Percentiles rank a stretch among this genome's conserved stretches.
These are phyloP conservation scores for Zaprionus kolodkinae DNA, from an alignment of 1,140 invertebrate genomes.

Conservation along the genomic window DNA sequence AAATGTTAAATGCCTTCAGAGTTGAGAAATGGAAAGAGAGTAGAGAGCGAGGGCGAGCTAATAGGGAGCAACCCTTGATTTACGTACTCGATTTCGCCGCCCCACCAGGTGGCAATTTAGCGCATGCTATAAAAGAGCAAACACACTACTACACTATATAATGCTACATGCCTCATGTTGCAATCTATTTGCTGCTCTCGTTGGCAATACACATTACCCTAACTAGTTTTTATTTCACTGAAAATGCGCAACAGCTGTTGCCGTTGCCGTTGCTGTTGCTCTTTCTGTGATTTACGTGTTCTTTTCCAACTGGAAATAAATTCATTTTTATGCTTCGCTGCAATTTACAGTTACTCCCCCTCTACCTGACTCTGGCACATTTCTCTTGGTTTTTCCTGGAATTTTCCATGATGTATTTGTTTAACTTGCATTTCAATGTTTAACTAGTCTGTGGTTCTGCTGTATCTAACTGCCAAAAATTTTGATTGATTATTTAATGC, in stretches of 20 bases:
- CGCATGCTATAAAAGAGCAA: not conserved
- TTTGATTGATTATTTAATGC: slow-evolving; percentile 31
- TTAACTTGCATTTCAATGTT: not conserved
- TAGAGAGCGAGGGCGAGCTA: not conserved
- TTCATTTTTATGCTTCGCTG: slow-evolving; percentile 23
- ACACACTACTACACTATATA: too few species aligned
- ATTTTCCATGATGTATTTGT: not conserved
- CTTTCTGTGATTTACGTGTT: not conserved
- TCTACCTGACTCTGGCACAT: too few species aligned
- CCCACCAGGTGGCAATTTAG: not conserved
- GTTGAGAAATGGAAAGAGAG: not conserved
- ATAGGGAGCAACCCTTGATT: not conserved
- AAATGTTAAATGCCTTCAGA: not conserved
- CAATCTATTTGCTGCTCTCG: not conserved
- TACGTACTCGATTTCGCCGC: not conserved
- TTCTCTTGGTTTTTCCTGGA: not conserved
- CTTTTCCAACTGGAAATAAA: slow-evolving; percentile 16
- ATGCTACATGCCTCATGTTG: not conserved
- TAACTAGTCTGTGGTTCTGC: not conserved
- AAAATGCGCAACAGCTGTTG: not conserved
- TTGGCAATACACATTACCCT: not conserved
- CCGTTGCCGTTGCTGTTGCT: not conserved
- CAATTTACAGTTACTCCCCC: slow-evolving; percentile 2
- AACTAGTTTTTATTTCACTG: not conserved
- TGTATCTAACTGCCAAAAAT: not conserved